Conservation (phyloP, 2,113 vertebrate genomes). For the Hipposideros armiger region DNA sequence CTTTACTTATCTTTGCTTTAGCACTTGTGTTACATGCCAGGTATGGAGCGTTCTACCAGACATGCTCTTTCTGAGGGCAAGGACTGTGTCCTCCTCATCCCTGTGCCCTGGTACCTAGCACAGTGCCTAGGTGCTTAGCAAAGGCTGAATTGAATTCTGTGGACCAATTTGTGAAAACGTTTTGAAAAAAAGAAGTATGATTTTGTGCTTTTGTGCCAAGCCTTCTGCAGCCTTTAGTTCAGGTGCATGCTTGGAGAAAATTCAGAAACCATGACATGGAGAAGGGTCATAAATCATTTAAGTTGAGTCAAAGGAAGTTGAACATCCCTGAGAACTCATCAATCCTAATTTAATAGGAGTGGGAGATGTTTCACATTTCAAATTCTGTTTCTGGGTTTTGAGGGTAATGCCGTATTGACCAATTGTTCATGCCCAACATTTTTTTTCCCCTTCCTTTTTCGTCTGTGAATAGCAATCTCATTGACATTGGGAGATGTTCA, state of each 20-base stretch:
- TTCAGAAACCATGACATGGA: conserved; percentile 69
- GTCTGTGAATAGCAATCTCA: conserved; percentile 71
- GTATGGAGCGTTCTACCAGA: background rate
- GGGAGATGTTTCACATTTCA: conserved; percentile 70
- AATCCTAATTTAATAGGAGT: conserved; percentile 78
- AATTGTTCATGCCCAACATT: conserved; percentile 55
- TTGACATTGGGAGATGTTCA: conserved; percentile 63
- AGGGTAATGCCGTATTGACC: conserved; percentile 59
- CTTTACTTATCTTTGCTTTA: background rate
- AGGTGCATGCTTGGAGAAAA: conserved; percentile 61
- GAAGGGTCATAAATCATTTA: conserved; percentile 74
- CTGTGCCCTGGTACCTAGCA: background rate
- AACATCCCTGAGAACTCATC: conserved; percentile 75
- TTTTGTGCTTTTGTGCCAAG: conserved; percentile 44
- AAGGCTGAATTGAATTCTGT: background rate
- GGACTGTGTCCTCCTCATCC: background rate
- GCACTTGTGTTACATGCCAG: background rate
- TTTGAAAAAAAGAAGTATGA: conserved; percentile 44
- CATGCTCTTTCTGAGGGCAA: background rate
- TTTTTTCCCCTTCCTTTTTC: background rate
- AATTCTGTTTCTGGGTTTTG: conserved; percentile 70
- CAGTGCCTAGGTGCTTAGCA: background rate
- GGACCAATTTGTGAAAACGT: background rate
- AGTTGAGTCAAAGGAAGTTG: conserved; percentile 77
- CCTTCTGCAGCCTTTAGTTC: conserved; percentile 48